These are phyloP conservation scores for Thalpophila matura DNA, from an alignment of 2,888 invertebrate species.

Conservation along the genomic window DNA sequence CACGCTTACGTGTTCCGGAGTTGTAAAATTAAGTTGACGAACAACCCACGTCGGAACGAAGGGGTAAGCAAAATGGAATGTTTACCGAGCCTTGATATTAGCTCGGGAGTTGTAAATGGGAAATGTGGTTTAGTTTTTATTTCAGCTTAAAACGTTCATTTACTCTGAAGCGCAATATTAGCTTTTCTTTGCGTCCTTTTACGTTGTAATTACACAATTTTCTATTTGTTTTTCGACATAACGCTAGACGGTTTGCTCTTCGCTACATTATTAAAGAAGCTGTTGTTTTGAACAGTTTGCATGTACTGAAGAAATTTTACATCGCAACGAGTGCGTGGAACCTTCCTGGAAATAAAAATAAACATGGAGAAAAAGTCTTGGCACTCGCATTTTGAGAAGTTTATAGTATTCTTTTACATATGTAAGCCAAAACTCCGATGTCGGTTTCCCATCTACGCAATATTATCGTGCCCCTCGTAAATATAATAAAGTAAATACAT, in stretches of 20 bases:
- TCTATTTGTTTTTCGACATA: conserved; percentile 37
- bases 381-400: conserved; percentile 23
- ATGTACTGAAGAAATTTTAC: background rate
- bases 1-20: conserved; percentile 75
- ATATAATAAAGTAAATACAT: conserved; percentile 59
- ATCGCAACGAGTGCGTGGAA: conserved; percentile 11
- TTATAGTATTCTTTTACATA: conserved; percentile 49
- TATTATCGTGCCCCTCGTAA: conserved; percentile 60
- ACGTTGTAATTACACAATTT: conserved; percentile 39
- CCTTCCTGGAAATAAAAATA: conserved; percentile 35
- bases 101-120: conserved; percentile 49
- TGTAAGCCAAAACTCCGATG: conserved; percentile 39
- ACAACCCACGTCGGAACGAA: conserved; percentile 61
- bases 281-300: conserved; percentile 13
- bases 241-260: conserved; percentile 13
- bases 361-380: conserved; percentile 30
- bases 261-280: conserved; percentile 21
- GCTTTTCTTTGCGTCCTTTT: conserved; percentile 40
- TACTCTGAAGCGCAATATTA: conserved; percentile 48
- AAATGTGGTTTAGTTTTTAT: conserved; percentile 61
- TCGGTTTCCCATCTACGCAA: conserved; percentile 41
- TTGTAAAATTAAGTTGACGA: conserved; percentile 81
- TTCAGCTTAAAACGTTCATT: conserved; percentile 54
- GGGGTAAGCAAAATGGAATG: conserved; percentile 60
- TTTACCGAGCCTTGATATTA: conserved; percentile 64